Evolutionary conservation across 2,888 invertebrate species (phyloP).

Genomic region (Danaus chrysippus): DNA sequence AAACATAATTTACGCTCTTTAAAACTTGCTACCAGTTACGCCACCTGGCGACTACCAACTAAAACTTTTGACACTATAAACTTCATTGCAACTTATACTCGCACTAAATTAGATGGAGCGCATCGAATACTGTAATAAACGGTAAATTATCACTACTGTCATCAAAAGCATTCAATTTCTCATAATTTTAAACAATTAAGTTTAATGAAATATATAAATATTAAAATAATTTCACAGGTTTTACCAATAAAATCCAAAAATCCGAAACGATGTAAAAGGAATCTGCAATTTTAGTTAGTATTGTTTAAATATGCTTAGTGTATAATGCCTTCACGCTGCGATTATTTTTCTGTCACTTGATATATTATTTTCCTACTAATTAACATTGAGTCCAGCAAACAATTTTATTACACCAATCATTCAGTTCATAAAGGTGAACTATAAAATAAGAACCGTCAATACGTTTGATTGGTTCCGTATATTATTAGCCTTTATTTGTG

Average conservation of each 20-base stretch:
- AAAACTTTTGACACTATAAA: slow-evolving; percentile 43
- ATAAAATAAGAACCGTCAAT: slow-evolving; percentile 54
- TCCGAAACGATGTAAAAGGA: no score
- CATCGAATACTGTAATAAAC: slow-evolving; percentile 10
- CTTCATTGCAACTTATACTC: slow-evolving; percentile 32
- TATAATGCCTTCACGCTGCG: slow-evolving; percentile 3
- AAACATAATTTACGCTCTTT: not conserved
- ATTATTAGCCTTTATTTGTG: slow-evolving; percentile 74
- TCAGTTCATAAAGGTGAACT: slow-evolving; percentile 52
- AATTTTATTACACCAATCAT: slow-evolving; percentile 61
- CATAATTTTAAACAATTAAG: no score
- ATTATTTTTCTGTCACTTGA: slow-evolving; percentile 2
- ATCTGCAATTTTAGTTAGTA: no score
- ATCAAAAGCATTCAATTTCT: no score
- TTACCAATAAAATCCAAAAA: no score
- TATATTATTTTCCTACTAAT: slow-evolving; percentile 26
- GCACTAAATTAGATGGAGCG: slow-evolving; percentile 29
- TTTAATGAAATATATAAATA: no score
- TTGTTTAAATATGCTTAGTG: no score
- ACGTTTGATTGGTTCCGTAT: slow-evolving; percentile 63
- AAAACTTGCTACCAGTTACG: slow-evolving; percentile 38
- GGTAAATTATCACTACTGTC: not conserved
- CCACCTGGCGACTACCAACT: slow-evolving; percentile 53
- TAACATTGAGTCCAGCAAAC: slow-evolving; percentile 56
- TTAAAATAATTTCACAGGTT: no score